Conservation (phyloP, 2,797 vertebrate species). For the Capromys pilorides region DNA sequence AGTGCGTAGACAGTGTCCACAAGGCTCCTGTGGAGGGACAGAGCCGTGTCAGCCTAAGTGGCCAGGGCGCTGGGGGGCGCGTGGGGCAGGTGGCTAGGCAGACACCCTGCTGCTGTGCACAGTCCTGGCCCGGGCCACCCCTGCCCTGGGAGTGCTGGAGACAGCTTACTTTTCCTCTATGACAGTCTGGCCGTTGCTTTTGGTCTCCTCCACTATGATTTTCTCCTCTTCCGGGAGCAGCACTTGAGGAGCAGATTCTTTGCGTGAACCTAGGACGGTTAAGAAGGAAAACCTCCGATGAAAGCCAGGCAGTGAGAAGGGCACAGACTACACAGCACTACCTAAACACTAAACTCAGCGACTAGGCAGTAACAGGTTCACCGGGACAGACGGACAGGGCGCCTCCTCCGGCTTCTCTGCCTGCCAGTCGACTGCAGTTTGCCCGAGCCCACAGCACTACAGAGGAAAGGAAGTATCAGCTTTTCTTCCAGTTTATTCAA, state of each 20-base stretch:
- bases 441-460: background rate
- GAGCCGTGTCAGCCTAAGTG: background rate
- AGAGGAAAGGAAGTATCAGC: background rate
- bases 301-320: constrained; percentile 37
- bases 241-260: constrained; percentile 94
- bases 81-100: too few relatives aligned
- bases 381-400: background rate
- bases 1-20: constrained; percentile 98
- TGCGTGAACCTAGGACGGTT: constrained; percentile 90
- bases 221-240: constrained; percentile 97
- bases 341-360: background rate
- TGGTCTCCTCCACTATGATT: constrained; percentile 94
- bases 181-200: constrained; percentile 96
- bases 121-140: too few relatives aligned
- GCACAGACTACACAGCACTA: background rate
- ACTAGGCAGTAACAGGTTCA: background rate
- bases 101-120: too few relatives aligned
- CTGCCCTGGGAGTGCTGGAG: too few relatives aligned
- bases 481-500: background rate
- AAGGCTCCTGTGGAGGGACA: constrained; percentile 89
- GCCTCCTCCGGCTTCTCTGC: background rate
- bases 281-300: constrained; percentile 68
- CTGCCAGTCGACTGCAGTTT: background rate
- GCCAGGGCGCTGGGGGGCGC: background rate
- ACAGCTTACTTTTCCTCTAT: constrained; percentile 96